A percentile compares a stretch with the other conserved stretches of the same genome.
These are phyloP conservation scores for Rhinopomastus cyanomelas DNA, from an alignment of 2,113 vertebrate species.

Conservation along the genomic window DNA sequence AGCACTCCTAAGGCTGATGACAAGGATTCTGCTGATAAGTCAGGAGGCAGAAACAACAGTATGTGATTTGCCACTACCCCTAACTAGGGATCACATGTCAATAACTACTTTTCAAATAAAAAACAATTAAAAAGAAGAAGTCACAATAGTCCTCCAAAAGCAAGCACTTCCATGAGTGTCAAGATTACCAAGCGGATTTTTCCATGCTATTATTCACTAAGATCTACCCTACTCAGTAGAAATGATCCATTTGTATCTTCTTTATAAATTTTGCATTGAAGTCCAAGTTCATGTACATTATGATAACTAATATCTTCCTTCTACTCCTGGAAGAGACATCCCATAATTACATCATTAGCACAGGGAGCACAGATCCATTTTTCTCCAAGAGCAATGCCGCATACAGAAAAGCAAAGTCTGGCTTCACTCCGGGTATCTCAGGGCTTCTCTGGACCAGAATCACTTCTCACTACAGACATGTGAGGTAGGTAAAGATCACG, in stretches of 20 bases:
- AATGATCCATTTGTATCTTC: background rate
- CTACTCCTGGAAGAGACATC: background rate
- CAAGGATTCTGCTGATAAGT: background rate
- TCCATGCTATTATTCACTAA: background rate
- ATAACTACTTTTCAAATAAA: background rate
- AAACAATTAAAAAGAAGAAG: background rate
- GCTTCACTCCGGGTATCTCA: background rate
- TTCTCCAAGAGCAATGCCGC: background rate
- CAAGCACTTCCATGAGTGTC: background rate
- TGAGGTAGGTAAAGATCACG: background rate
- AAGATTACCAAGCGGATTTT: background rate
- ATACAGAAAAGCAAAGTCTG: background rate
- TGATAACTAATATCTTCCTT: slow-evolving; percentile 26
- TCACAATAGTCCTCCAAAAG: background rate
- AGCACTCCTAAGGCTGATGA: background rate
- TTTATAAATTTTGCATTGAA: slow-evolving; percentile 41
- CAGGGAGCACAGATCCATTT: background rate
- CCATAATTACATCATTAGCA: slow-evolving; percentile 50
- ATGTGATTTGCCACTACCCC: background rate
- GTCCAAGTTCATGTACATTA: slow-evolving; percentile 32
- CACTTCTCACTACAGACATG: background rate
- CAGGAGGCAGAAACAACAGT: background rate
- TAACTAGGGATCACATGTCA: background rate
- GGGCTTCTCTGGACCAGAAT: background rate
- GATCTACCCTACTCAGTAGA: background rate